Base-by-base conservation (phyloP, 1,140 invertebrate genomes). In the Pantala flavescens region DNA sequence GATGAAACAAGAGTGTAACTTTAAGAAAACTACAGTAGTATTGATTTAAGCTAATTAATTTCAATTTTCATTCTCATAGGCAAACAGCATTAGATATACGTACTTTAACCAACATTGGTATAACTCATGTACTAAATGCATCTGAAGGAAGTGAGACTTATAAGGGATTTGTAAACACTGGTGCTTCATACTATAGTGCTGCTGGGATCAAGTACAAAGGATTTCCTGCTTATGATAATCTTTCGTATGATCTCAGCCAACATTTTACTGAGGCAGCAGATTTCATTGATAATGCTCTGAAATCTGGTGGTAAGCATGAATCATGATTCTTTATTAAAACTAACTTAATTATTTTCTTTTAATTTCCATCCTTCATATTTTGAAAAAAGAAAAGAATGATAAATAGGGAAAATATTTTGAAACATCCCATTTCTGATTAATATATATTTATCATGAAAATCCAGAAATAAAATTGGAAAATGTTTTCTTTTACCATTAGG, bases 51-150 rank as follows among this genome's bases (percentile, higher is more conserved):
- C 14, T 63, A 63, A 63, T 63, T 63, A 63, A 63, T 19, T 63
- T 23, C 78, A 12, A 80, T 74, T 74, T 75, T 72, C 74, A 77
- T 82, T 36, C 9, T 36, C 81, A 73, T 77, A 94, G 92, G 76
- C 86, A 85, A 76, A 87, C 91, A 73, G 93, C 93, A 43, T 91
- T 89, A 82, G 90, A 91, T 79, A 92, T 90, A 81, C 81, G 84
- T 2, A 92, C 90, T 80, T 83, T 97, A 74, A 82, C 87, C 77
- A 83, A 86, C 73, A 87, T 94, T 83, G 91, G 92, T 55, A 89
- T 96, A 23, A 96, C 92, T 73, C 93, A 96, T 81, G 89, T 97
- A 11, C 81, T 97, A 23, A 97, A 97, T 82, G 88, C 90, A 21
- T 94, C 94, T 3, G 89, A 94, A 80, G 93, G 49, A 63, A 63